A percentile compares a stretch with the other conserved stretches of the same genome.
These are phyloP conservation scores for Brachycybe producta DNA, from an alignment of 2,888 invertebrate genomes.

Conservation along the genomic window DNA sequence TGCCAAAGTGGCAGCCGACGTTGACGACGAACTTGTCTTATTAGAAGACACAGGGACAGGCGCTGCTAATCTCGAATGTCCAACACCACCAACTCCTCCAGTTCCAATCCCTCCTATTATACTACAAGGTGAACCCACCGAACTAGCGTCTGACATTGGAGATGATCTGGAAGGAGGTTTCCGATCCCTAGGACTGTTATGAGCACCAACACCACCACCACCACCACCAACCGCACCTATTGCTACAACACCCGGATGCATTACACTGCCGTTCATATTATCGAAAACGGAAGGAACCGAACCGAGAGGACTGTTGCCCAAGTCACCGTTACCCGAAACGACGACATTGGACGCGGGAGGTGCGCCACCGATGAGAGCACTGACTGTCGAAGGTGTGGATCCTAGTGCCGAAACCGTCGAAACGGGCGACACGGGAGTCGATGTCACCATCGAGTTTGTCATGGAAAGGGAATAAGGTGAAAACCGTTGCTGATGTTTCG, in stretches of 20 bases:
- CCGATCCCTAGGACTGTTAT: slow-evolving; percentile 20
- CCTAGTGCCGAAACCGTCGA: background rate
- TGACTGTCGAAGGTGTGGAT: background rate
- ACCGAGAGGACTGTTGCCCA: slow-evolving; percentile 41
- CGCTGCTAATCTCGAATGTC: background rate
- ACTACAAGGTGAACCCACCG: slow-evolving; percentile 13
- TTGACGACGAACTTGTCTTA: background rate
- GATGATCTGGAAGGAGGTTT: slow-evolving; percentile 8
- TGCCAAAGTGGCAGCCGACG: slow-evolving; percentile 35
- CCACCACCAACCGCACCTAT: slow-evolving; percentile 25
- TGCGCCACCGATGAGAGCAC: slow-evolving; percentile 8
- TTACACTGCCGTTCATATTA: slow-evolving; percentile 65
- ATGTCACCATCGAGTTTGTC: slow-evolving; percentile 29
- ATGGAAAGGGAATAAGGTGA: slow-evolving; percentile 65
- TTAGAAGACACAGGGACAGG: background rate
- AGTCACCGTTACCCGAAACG: no score
- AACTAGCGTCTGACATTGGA: slow-evolving; percentile 15
- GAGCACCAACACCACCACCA: no score
- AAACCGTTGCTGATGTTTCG: slow-evolving; percentile 57
- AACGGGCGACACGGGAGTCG: slow-evolving; percentile 19
- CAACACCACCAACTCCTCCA: background rate
- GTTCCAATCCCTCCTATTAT: background rate
- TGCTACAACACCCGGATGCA: slow-evolving; percentile 29
- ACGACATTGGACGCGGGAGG: slow-evolving; percentile 13
- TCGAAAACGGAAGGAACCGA: slow-evolving; percentile 60